Evolutionary conservation across 2,888 invertebrate species (phyloP).

Genomic region (Hirtodrosophila histrioides): DNA sequence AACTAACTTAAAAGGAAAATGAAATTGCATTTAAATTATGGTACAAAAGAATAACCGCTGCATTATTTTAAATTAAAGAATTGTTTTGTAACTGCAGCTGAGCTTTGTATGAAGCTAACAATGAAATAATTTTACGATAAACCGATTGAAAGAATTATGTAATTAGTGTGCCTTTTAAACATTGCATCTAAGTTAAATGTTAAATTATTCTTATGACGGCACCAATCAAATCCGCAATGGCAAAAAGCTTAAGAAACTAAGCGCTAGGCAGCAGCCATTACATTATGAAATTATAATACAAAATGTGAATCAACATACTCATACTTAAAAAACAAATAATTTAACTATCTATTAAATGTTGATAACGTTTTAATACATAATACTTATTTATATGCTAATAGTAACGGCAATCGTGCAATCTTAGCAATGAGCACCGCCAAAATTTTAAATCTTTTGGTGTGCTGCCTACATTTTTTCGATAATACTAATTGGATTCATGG

Average conservation of each 20-base stretch:
- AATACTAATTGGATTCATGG: slow-evolving; percentile 31
- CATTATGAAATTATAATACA: slow-evolving; percentile 61
- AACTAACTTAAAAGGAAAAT: slow-evolving; percentile 26
- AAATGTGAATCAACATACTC: slow-evolving; percentile 54
- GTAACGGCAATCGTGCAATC: slow-evolving; percentile 76
- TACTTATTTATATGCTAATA: slow-evolving; percentile 33
- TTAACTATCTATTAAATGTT: slow-evolving; percentile 22
- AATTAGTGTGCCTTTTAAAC: slow-evolving; percentile 67
- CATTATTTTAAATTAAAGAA: slow-evolving; percentile 75
- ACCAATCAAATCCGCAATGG: slow-evolving; percentile 55
- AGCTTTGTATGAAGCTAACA: slow-evolving; percentile 16
- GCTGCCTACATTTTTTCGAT: slow-evolving; percentile 36
- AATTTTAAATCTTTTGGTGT: slow-evolving; percentile 47
- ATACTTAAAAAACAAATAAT: slow-evolving; percentile 31
- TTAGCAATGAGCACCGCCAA: slow-evolving; percentile 58
- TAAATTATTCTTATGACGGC: slow-evolving; percentile 43
- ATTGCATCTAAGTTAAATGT: slow-evolving; percentile 48
- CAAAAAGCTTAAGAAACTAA: slow-evolving; percentile 4
- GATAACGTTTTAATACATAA: slow-evolving; percentile 20
- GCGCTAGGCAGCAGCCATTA: slow-evolving; percentile 47
- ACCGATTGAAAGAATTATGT: slow-evolving; percentile 39
- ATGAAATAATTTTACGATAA: slow-evolving; percentile 15
- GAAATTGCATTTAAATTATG: slow-evolving; percentile 76
- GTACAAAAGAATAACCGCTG: slow-evolving; percentile 61
- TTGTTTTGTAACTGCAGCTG: slow-evolving; percentile 39